Base-by-base conservation (phyloP, 2,888 invertebrate species). In the Biston betularia region DNA sequence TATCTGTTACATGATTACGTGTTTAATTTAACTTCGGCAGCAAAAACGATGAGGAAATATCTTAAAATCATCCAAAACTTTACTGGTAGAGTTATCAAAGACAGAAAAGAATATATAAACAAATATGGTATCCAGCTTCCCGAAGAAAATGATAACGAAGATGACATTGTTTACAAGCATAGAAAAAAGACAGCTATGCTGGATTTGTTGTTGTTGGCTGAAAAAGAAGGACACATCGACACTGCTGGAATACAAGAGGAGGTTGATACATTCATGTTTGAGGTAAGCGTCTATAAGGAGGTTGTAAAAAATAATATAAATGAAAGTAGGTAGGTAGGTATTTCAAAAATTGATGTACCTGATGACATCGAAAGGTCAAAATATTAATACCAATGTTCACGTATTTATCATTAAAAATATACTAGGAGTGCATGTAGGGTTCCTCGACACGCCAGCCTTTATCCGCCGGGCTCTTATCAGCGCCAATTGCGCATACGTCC, bases 191-290 rank as follows among this genome's bases (percentile, higher is more conserved):
- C 93, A 50, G 95, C 94, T 0, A 94, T 95, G 94, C 77, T 95
- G 56, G 95, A 95, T 79, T 87, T 95, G 14, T 78, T 95, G 5
- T 74, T 95, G 14, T 80, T 86, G 5, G 94, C 94, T 0, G 93
- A 95, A 72, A 81, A 85, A 50, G 86, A 92, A 1, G 94, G 93
- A 0, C 78, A 83, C 33, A 94, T 95, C 45, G 91, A 94, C 74
- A 90, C 91, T 69, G 77, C 81, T 57, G 95, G 95, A 3, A 94
- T 95, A 65, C 90, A 94, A 72, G 95, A 95, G 77, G 95, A 95
- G 86, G 95, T 95, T 1, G 95, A 95, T 69, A 95, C 95, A 0
- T 95, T 95, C 65, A 95, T 95, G 94, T 95, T 95, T 80, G 95
- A 94, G 81, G 95, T 93, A 76, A 70, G 42, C 11, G 3, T 24